Base-by-base conservation (phyloP, 2,113 vertebrate species). In the Acinonyx jubatus region DNA sequence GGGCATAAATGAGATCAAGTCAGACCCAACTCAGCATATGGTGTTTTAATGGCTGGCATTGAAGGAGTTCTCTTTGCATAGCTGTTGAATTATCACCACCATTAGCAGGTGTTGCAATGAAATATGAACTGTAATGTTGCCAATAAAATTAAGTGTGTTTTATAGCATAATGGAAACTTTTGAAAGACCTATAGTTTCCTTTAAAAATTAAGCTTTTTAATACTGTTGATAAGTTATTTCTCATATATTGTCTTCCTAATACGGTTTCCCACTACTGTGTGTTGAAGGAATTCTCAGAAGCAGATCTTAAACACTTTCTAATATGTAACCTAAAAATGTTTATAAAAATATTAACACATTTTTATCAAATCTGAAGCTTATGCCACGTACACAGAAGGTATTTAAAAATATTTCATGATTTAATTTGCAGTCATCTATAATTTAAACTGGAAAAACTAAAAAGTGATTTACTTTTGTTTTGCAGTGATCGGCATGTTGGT, bases 401-500 rank as follows among this genome's bases (percentile, higher is more conserved):
- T 69, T 96, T 95, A 3, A 69, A 96, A 94, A 81, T 94, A 94
- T 57, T 87, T 86, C 29, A 61, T 92, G 19, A 86, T 19, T 86
- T 36, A 96, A 95, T 76, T 90, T 85, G 81, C 92, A 65, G 76
- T 90, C 81, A 88, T 76, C 5, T 84, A 0, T 94, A 93, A 38
- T 21, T 80, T 98, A 48, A 61, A 61, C 27, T 76, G 36, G 7
- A 68, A 91, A 10, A 97, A 96, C 9, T 94, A 71, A 96, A 92
- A 87, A 94, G 87, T 14, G 57, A 89, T 80, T 98, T 25, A 29
- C 5, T 98, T 95, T 94, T 99, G 48, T 98, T 76, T 96, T 98
- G 36, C 99, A 99, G 99, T 96, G 99, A 99, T 93, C 99, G 97
- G 84, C 99, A 99, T 89, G 99, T 99, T 93, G 99, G 99, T 68